Percentiles rank a stretch among this genome's conserved stretches.
Evolutionary conservation across 2,888 invertebrate genomes (phyloP).

Genomic region (Spodoptera exigua): DNA sequence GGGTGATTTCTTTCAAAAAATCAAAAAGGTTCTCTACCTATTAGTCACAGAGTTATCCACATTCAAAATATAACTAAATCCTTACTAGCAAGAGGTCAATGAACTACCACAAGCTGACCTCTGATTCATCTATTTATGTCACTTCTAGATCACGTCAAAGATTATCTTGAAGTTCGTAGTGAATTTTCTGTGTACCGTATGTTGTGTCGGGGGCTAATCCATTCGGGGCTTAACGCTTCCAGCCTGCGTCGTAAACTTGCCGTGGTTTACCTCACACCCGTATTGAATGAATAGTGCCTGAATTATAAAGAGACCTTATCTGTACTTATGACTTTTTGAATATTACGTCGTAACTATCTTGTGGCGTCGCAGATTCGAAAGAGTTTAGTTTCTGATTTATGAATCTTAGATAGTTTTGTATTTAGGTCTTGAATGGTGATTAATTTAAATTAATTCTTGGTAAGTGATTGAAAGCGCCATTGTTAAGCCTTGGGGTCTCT

Average conservation of each 20-base stretch:
- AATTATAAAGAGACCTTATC: constrained; percentile 17
- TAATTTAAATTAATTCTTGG: no score
- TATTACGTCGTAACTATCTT: constrained; percentile 4
- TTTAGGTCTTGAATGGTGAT: no score
- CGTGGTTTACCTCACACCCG: constrained; percentile 30
- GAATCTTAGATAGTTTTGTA: no score
- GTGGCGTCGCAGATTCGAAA: no score
- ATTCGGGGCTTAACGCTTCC: constrained; percentile 52
- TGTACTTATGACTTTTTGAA: constrained; percentile 1
- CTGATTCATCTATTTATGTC: not conserved
- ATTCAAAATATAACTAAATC: not conserved
- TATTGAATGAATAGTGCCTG: constrained; percentile 45
- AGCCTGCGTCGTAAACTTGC: constrained; percentile 40
- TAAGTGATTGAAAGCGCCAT: no score
- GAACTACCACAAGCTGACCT: no score
- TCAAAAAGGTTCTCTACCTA: no score
- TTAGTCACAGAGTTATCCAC: not conserved
- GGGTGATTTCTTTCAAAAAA: no score
- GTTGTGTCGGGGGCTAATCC: constrained; percentile 37
- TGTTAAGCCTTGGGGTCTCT: no score
- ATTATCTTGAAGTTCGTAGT: constrained; percentile 6
- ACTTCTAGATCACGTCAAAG: not conserved
- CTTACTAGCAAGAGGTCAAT: no score
- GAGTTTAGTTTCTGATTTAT: not conserved
- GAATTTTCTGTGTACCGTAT: constrained; percentile 10